Base-by-base conservation (phyloP, 1,140 invertebrate species). In the Bilobella aurantiaca region DNA sequence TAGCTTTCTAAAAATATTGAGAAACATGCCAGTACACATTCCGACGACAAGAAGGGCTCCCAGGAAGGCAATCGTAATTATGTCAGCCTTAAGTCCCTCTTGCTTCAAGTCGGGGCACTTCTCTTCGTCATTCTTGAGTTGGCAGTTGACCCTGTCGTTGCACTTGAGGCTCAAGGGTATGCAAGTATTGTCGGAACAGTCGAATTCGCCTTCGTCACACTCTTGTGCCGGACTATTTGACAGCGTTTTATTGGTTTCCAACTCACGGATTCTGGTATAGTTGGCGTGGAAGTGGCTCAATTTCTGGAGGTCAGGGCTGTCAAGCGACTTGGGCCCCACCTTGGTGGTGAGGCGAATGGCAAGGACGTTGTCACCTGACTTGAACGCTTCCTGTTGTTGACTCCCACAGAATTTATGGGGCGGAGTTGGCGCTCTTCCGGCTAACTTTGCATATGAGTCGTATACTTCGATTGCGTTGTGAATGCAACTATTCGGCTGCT, bases 31-130 rank as follows among this genome's bases (percentile, higher is more conserved):
- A 69, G 87, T 85, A 74, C 88, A 90, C 85, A 95, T 89, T 18
- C 90, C 90, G 32, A 85, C 85, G 60, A 94, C 81, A 47, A 94
- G 90, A 27, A 92, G 77, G 16, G 87, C 88, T 75, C 93, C 93
- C 32, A 95, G 86, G n/a, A 91, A 83, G 67, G 94, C 82, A 59
- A 94, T 93, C 68, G 93, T 89, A 69, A 91, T 81, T 74, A 93
- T 90, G 75, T 93, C 88, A 53, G 88, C 84, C 1, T 75, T 67
- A 29, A 66, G 42, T 57, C 64, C 58, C 23, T 62, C 27, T 14
- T 53, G 27, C 32, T 18, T 46, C 12, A 27, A 25, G 28, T 62
- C 21, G 1, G 28, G 57, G 56, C 69, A 70, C 32, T 67, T 66
- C 34, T 77, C 77, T 76, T 93, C 91, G 75, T 95, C 91, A 78